Evolutionary conservation across 2,797 vertebrate species (phyloP), one percentile per base, ranked within the genome.

Genomic region (Peromyscus eremicus): DNA sequence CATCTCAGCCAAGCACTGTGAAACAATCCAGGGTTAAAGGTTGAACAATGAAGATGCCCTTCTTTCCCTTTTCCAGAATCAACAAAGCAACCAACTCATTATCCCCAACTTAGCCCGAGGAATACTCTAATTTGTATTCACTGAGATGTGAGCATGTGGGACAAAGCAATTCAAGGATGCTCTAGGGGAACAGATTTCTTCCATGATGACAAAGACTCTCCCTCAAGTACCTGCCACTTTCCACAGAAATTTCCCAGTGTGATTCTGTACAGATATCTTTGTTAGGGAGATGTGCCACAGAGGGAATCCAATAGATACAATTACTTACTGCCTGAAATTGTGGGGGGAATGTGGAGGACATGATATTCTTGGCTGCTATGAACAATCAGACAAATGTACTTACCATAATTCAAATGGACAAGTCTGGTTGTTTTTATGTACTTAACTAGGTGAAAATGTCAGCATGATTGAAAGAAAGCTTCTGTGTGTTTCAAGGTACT

Each of bases 391-490:
- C n/a, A 77, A 55, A 83, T 43, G 73, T 19, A 68, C 0, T 49
- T 46, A 9, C 5, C 6, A 66, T 32, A 16, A 66, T 17, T 46
- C 32, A 14, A 29, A 25, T 49, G 14, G 34, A 85, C 9, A 40
- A 55, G 27, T 16, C 16, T 93, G 43, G 52, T 80, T 73, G 62
- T 96, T 91, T 82, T 80, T 64, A 80, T 43, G n/a, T 43, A 86
- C 14, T 21, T 52, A 92, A 81, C 62, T 92, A 62, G 66, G 11
- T 40, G 81, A 3, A 71, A 84, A 46, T 14, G 0, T 71, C 91
- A 94, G 71, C 4, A 34, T 84, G 40, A 73, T 71, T 73, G 11
- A 49, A 89, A 95, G 81, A 79, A 90, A 97, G 34, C 21, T 32
- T n/a, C 34, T n/a, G 68, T 21, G 1, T 43, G n/a, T 83, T 66